Evolutionary conservation across 1,140 invertebrate species (phyloP).

Genomic region (Cryptotermes secundus): DNA sequence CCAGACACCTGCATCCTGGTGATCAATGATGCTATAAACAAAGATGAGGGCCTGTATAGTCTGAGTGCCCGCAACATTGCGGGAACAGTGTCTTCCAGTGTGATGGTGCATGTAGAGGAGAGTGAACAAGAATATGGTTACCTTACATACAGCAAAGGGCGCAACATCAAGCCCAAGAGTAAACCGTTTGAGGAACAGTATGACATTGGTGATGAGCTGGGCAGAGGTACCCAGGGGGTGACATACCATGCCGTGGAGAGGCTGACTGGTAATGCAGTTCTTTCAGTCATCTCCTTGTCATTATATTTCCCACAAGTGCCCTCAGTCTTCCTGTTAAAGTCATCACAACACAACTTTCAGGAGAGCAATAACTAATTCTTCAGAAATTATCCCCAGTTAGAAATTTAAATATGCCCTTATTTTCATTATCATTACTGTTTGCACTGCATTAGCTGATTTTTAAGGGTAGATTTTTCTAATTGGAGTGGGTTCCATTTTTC

Average conservation of each 20-base stretch:
- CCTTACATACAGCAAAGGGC: slow-evolving; percentile 55
- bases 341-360: too few relatives aligned
- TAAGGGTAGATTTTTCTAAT: too few relatives aligned
- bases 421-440: too few relatives aligned
- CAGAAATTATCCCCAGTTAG: too few relatives aligned
- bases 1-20: slow-evolving; percentile 81
- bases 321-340: too few relatives aligned
- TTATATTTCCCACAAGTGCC: too few relatives aligned
- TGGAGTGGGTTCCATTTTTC: too few relatives aligned
- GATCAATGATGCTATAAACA: slow-evolving; percentile 81
- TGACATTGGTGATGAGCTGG: slow-evolving; percentile 91
- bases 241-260: slow-evolving; percentile 87
- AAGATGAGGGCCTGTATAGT: slow-evolving; percentile 93
- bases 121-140: slow-evolving; percentile 60
- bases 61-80: slow-evolving; percentile 90
- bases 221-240: slow-evolving; percentile 86
- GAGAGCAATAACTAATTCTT: too few relatives aligned
- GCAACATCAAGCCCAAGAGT: slow-evolving; percentile 62
- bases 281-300: neutral
- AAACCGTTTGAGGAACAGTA: slow-evolving; percentile 81
- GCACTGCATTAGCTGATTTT: too few relatives aligned
- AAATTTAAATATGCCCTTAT: too few relatives aligned
- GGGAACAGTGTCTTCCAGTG: slow-evolving; percentile 84
- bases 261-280: slow-evolving; percentile 33
- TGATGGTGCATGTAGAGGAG: slow-evolving; percentile 90